A percentile compares a stretch with the other conserved stretches of the same genome.
Evolutionary conservation across 1,140 invertebrate genomes (phyloP).

Genomic region (Drosophila fuyamai): DNA sequence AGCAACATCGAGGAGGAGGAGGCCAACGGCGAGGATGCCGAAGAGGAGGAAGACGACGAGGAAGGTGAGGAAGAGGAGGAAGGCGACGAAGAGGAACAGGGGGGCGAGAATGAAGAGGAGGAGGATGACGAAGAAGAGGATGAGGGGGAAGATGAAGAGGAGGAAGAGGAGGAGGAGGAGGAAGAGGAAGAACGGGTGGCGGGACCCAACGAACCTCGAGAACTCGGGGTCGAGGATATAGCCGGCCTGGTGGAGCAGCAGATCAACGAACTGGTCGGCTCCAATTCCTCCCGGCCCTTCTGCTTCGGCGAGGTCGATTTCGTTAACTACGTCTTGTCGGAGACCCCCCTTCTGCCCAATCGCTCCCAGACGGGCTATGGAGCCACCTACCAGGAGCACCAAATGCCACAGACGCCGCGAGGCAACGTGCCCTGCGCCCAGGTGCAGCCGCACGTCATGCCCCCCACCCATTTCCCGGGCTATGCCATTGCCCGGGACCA

Average conservation of each 20-base stretch:
- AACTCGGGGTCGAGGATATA: neutral
- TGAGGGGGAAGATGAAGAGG: neutral
- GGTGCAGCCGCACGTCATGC: neutral
- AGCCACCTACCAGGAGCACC: neutral
- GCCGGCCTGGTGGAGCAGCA: neutral
- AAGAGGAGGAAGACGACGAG: neutral
- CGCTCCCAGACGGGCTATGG: neutral
- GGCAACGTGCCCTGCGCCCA: constrained; percentile 5
- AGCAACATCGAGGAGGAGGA: neutral
- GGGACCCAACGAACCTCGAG: neutral
- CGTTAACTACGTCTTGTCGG: constrained; percentile 14
- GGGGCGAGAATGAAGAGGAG: neutral
- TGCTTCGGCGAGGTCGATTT: constrained; percentile 16
- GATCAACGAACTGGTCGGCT: neutral
- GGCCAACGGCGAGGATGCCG: neutral
- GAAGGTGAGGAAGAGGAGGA: neutral
- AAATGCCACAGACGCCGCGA: neutral
- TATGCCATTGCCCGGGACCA: neutral
- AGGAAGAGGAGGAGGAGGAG: neutral
- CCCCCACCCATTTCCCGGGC: neutral
- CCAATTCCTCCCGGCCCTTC: neutral
- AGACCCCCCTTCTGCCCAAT: neutral
- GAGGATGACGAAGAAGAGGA: neutral
- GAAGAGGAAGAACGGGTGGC: neutral
- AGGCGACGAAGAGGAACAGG: neutral